Percentiles rank a stretch among this genome's conserved stretches.
phyloP scores from a whole-genome alignment of 2,797 vertebrate genomes.

The Cynopterus sphinx region DNA sequence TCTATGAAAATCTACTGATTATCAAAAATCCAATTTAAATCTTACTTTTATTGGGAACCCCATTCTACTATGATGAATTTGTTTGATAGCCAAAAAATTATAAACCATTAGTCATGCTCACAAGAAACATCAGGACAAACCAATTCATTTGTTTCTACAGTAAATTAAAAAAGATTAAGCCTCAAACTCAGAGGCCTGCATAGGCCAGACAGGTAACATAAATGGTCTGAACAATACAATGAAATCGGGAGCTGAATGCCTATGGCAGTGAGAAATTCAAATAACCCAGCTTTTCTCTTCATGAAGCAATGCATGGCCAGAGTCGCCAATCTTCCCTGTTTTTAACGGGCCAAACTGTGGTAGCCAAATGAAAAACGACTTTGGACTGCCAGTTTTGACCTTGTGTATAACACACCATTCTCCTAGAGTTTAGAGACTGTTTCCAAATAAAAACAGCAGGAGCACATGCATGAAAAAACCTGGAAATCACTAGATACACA shows the following conservation, averaged over 20 bases:
- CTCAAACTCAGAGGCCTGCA: neutral
- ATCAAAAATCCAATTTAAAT: neutral
- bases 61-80: neutral
- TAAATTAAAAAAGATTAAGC: neutral
- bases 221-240: neutral
- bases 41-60: neutral
- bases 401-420: slow-evolving; percentile 33
- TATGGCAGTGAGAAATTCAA: neutral
- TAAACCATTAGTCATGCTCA: neutral
- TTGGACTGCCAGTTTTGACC: neutral
- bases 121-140: neutral
- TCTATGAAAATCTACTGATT: neutral
- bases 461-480: neutral
- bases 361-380: slow-evolving; percentile 50
- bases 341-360: neutral
- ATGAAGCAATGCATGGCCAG: neutral
- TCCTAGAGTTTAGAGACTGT: slow-evolving; percentile 41
- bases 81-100: neutral
- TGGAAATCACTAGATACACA: slow-evolving; percentile 26
- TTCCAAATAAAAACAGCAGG: slow-evolving; percentile 63
- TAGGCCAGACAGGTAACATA: neutral
- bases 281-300: neutral
- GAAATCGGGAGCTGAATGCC: neutral
- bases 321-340: neutral
- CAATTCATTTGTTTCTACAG: neutral